Evolutionary conservation across 2,888 invertebrate genomes (phyloP), one percentile per base, ranked within the genome.

Genomic region (Atrina japonica): DNA sequence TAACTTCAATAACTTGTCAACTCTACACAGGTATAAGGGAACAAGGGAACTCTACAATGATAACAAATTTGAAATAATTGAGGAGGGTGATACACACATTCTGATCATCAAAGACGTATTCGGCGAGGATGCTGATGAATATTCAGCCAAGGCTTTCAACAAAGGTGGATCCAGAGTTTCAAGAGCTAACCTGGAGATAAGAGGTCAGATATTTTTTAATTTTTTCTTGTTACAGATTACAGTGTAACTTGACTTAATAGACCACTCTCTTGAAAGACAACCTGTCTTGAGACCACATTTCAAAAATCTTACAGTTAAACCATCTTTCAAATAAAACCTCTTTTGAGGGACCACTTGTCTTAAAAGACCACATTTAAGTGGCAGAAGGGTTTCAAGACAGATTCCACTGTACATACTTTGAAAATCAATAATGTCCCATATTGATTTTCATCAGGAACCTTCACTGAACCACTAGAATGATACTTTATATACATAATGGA

Each of bases 71-170:
- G 96, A 95, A 86, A 97, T 98, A 88, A 95, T 95, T 90, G 94
- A 95, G 75, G 98, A 99, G 88, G 98, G 97, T 9, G 92, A 98
- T 83, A 91, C 89, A 1, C 95, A 97, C 88, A 95, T 94, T 89
- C 93, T 99, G 23, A 94, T 96, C 0, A 96, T 99, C 23, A 95
- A 95, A 88, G 97, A 98, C 86, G 95, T 98, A 2, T 98, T 95
- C 91, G 97, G 98, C 0, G 99, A 99, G 90, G 99, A 99, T 91
- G 97, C 98, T 0, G 99, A 99, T 91, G 99, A 99, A 91, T 99
- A 99, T 90, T 95, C 96, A 14, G 97, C 97, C 88, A 94, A 98
- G 66, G 99, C 98, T 1, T 95, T 95, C 74, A 99, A 99, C 92
- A 94, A 95, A 85, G 98, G 96, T 16, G 99, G 99, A 29, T 95